Conservation (phyloP, 2,113 vertebrate species). For the Scophthalmus maximus region DNA sequence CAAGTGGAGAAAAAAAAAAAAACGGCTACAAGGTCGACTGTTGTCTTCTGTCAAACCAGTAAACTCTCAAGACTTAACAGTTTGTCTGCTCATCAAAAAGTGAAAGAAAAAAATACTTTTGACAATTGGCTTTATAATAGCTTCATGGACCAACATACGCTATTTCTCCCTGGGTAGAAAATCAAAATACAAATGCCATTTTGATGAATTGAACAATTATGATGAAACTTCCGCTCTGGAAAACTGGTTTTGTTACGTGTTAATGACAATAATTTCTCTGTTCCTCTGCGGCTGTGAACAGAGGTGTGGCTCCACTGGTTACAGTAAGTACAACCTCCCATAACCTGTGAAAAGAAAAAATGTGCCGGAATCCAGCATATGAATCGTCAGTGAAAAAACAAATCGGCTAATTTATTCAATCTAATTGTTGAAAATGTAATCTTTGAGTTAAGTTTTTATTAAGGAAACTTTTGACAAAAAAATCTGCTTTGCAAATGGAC, state of each 20-base stretch:
- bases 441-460: too few relatives aligned
- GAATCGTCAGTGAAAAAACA: neutral
- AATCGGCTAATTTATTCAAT: neutral
- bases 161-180: slow-evolving; percentile 12
- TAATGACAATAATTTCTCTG: neutral
- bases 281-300: slow-evolving; percentile 1
- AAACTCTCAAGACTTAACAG: slow-evolving; percentile 16
- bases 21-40: slow-evolving; percentile 12
- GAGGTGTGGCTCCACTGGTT: slow-evolving; percentile 13
- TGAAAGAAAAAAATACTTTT: neutral
- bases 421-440: neutral
- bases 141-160: neutral
- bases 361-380: neutral
- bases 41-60: slow-evolving; percentile 30
- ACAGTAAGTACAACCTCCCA: slow-evolving; percentile 19
- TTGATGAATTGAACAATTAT: neutral
- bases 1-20: too few relatives aligned
- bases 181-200: neutral
- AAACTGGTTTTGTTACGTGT: slow-evolving; percentile 1
- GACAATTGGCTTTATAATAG: neutral
- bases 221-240: slow-evolving; percentile 13
- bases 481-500: too few relatives aligned
- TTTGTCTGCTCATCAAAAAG: neutral
- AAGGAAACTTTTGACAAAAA: too few relatives aligned
- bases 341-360: neutral